Base-by-base conservation (phyloP, 2,888 invertebrate species). In the Sarcophaga subvicina region DNA sequence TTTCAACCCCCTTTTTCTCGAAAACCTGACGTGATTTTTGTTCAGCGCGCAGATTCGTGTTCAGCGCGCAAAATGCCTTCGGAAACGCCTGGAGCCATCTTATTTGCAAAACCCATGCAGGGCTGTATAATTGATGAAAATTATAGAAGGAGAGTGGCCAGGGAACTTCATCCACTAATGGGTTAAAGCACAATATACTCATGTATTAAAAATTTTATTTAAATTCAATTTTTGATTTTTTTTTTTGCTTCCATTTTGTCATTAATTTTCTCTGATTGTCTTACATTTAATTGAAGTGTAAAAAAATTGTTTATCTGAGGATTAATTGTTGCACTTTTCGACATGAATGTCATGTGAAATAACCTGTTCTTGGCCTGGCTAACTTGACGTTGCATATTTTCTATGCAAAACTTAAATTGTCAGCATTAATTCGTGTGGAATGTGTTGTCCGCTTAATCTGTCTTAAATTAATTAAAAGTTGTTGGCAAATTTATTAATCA, bases 401-500 rank as follows among this genome's bases (percentile, higher is more conserved):
- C 25, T 70, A 78, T 78, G 73, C 71, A 63, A 80, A 80, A 84
- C 37, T 27, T 77, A 80, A 77, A 77, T 80, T 80, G 84, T 85
- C 84, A 77, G 62, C 76, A 67, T 71, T 25, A 85, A 80, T 80
- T 85, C 71, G 62, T 37, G 8, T 86, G 80, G 59, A 54, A 22
- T 64, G 69, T 63, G 63, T 60, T 80, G 80, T 80, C 69, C 64
- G 69, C 64, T 37, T 86, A 80, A 86, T 83, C 86, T 86, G 64
- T 77, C 60, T 83, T 64, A 76, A 84, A 87, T 84, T 87, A 82
- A 87, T 84, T 87, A 82, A 87, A 76, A 59, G 76, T 82, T 84
- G 87, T 82, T 84, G 84, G 87, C 84, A 87, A 87, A 84, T 87
- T 84, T 84, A 87, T 87, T 87, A 79, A 84, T 82, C 87, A 87